Evolutionary conservation across 2,888 invertebrate species (phyloP).

Genomic region (Athrips mouffetella): DNA sequence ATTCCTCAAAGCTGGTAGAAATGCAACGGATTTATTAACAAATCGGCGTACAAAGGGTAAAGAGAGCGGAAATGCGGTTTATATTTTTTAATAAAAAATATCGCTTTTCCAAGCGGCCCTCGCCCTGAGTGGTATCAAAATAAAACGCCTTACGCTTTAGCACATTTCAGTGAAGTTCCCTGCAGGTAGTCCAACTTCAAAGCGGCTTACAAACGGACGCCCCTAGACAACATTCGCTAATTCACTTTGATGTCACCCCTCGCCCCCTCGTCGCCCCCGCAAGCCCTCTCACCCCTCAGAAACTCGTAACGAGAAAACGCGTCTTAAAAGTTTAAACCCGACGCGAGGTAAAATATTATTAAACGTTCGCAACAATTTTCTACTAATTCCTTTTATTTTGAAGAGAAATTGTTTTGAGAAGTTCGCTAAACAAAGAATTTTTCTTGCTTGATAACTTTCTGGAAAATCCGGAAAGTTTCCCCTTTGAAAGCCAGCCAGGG

Average conservation of each 20-base stretch:
- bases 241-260: constrained; percentile 75
- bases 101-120: constrained; percentile 24
- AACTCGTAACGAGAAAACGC: constrained; percentile 67
- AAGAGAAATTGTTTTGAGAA: constrained; percentile 52
- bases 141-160: constrained; percentile 55
- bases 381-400: constrained; percentile 51
- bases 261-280: constrained; percentile 39
- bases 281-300: constrained; percentile 14
- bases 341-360: constrained; percentile 60
- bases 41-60: not conserved
- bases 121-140: constrained; percentile 45
- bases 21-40: constrained; percentile 17
- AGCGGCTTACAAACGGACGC: constrained; percentile 74
- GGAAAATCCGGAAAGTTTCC: constrained; percentile 15
- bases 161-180: constrained; percentile 56
- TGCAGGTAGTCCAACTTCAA: constrained; percentile 70
- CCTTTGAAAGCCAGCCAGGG: constrained; percentile 14
- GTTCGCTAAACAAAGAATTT: constrained; percentile 41
- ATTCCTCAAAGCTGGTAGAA: constrained; percentile 1
- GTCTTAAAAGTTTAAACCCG: constrained; percentile 69
- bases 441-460: constrained; percentile 23
- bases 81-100: constrained; percentile 26
- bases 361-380: constrained; percentile 60
- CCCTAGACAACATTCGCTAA: constrained; percentile 77
- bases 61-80: constrained; percentile 20